Evolutionary conservation across 2,888 invertebrate species (phyloP).

Genomic region (Myathropa florea): DNA sequence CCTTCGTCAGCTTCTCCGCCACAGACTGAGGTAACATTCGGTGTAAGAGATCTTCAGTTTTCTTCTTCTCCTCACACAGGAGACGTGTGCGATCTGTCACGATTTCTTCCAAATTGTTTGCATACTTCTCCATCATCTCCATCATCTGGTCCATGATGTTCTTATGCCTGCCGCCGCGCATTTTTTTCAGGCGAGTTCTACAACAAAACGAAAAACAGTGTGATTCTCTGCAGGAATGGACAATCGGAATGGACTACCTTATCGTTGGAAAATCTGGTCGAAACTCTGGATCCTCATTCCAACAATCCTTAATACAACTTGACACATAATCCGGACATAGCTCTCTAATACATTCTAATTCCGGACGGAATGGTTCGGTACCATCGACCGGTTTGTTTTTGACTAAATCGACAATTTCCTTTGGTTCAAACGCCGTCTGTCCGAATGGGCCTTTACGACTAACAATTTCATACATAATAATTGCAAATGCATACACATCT

Average conservation of each 20-base stretch:
- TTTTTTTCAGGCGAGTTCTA: slow-evolving; percentile 88
- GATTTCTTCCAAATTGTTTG: slow-evolving; percentile 96
- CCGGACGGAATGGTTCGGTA: slow-evolving; percentile 90
- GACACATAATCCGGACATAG: slow-evolving; percentile 91
- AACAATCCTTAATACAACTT: slow-evolving; percentile 92
- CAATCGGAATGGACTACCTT: slow-evolving; percentile 78
- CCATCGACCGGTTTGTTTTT: slow-evolving; percentile 86
- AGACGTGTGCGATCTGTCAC: slow-evolving; percentile 95
- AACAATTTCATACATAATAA: slow-evolving; percentile 96
- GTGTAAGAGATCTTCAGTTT: slow-evolving; percentile 95
- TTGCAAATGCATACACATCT: slow-evolving; percentile 97
- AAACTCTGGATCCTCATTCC: slow-evolving; percentile 91
- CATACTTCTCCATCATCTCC: slow-evolving; percentile 98
- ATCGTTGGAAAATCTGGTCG: slow-evolving; percentile 93
- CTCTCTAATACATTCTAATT: slow-evolving; percentile 86
- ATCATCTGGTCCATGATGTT: slow-evolving; percentile 99
- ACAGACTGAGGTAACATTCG: slow-evolving; percentile 97
- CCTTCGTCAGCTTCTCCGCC: slow-evolving; percentile 92
- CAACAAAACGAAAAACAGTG: background rate
- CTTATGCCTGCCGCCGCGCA: slow-evolving; percentile 92
- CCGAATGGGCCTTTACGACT: slow-evolving; percentile 95
- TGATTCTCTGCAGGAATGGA: too few relatives aligned
- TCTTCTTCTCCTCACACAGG: slow-evolving; percentile 94
- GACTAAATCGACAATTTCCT: slow-evolving; percentile 94
- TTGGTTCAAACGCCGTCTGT: slow-evolving; percentile 89